Evolutionary conservation across 2,888 invertebrate species (phyloP).

Genomic region (Nephrotoma appendiculata): DNA sequence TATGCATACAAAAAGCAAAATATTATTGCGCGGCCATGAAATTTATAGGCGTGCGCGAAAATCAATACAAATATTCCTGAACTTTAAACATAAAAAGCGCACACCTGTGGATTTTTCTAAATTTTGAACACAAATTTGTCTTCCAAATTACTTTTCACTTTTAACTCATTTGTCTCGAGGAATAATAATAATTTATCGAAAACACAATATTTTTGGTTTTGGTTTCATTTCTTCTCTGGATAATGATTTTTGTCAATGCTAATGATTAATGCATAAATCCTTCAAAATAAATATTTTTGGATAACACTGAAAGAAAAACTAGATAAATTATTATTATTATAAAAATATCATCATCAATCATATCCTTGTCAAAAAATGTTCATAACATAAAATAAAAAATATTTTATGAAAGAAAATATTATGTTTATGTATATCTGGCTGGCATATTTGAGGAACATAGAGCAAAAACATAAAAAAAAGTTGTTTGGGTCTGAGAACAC

Average conservation of each 20-base stretch:
- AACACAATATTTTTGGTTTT: background rate
- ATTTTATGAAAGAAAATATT: background rate
- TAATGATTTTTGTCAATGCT: background rate
- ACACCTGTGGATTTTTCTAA: background rate
- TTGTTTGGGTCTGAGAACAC: background rate
- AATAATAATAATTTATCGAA: background rate
- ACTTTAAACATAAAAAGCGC: background rate
- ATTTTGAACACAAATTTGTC: background rate
- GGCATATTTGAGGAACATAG: background rate
- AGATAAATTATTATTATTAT: background rate
- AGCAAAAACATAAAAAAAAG: background rate
- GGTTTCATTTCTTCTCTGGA: background rate
- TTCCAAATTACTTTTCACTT: background rate
- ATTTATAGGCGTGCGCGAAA: background rate
- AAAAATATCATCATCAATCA: background rate
- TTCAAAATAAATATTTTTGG: background rate
- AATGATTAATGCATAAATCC: background rate
- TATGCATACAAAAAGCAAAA: background rate
- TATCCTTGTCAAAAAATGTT: background rate
- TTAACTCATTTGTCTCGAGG: background rate
- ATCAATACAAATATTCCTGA: background rate
- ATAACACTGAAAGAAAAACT: background rate
- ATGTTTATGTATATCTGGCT: background rate
- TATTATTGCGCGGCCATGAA: background rate
- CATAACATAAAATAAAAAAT: background rate